Percentiles rank a stretch among this genome's conserved stretches.
phyloP scores from a whole-genome alignment of 2,113 vertebrate species.

The Syrmaticus mikado region DNA sequence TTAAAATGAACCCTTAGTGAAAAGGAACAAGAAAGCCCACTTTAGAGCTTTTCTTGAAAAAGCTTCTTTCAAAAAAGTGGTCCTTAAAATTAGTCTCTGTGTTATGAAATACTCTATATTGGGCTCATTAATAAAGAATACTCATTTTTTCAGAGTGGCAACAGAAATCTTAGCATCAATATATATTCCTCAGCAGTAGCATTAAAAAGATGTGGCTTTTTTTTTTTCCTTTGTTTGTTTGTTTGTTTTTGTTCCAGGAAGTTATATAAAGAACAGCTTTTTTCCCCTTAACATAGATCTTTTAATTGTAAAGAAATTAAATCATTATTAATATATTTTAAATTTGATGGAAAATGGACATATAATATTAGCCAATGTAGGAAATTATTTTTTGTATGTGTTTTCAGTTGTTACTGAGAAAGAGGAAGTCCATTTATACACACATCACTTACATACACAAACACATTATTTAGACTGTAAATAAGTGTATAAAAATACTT shows the following conservation, averaged over 20 bases:
- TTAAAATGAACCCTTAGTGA: neutral
- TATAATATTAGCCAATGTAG: neutral
- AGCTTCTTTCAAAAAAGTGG: neutral
- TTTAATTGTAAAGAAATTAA: neutral
- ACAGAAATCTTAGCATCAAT: neutral
- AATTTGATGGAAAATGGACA: neutral
- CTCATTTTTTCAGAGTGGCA: neutral
- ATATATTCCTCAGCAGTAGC: neutral
- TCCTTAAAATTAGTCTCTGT: neutral
- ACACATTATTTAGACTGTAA: neutral
- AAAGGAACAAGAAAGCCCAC: neutral
- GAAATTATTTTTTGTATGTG: neutral
- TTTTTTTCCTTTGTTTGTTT: neutral
- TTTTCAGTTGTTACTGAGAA: neutral
- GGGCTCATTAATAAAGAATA: neutral
- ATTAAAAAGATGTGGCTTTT: neutral
- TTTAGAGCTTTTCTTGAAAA: neutral
- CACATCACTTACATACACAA: neutral
- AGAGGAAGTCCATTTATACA: neutral
- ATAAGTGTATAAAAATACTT: neutral
- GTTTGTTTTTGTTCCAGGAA: neutral
- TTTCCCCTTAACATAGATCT: too few relatives aligned
- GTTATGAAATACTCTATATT: neutral
- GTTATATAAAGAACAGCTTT: neutral
- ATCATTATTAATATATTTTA: neutral